Evolutionary conservation across 2,797 vertebrate genomes (phyloP).

Genomic region (Parambassis ranga): DNA sequence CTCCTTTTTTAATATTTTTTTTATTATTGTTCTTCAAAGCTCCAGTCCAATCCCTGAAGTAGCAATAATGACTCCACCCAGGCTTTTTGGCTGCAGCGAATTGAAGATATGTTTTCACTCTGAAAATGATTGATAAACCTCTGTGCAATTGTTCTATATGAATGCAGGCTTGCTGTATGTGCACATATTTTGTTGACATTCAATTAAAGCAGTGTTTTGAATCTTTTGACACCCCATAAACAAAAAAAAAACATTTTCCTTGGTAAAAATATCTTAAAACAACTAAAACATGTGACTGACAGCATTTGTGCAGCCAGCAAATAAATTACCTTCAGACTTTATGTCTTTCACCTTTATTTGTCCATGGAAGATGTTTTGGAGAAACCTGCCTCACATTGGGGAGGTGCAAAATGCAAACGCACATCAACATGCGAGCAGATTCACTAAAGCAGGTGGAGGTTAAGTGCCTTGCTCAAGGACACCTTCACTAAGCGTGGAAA

Average conservation of each 20-base stretch:
- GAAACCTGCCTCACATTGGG: neutral
- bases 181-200: conserved; percentile 9
- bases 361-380: neutral
- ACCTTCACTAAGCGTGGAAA: neutral
- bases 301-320: neutral
- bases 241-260: neutral
- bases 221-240: neutral
- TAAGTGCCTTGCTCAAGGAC: conserved; percentile 24
- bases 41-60: neutral
- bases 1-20: conserved; percentile 8
- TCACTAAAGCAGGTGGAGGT: conserved; percentile 13
- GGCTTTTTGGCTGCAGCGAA: conserved; percentile 2
- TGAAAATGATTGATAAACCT: conserved; percentile 16
- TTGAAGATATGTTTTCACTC: conserved; percentile 17
- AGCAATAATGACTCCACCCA: conserved; percentile 1
- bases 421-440: neutral
- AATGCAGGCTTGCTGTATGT: neutral
- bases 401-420: neutral
- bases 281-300: neutral
- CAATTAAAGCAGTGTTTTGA: neutral
- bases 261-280: neutral
- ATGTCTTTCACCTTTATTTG: conserved; percentile 5
- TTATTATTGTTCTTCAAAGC: conserved; percentile 13
- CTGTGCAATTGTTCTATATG: neutral
- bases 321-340: conserved; percentile 10